A percentile compares a stretch with the other conserved stretches of the same genome.
phyloP scores from a whole-genome alignment of 2,888 invertebrate genomes.

The Dyspetes luteomarginatus region DNA sequence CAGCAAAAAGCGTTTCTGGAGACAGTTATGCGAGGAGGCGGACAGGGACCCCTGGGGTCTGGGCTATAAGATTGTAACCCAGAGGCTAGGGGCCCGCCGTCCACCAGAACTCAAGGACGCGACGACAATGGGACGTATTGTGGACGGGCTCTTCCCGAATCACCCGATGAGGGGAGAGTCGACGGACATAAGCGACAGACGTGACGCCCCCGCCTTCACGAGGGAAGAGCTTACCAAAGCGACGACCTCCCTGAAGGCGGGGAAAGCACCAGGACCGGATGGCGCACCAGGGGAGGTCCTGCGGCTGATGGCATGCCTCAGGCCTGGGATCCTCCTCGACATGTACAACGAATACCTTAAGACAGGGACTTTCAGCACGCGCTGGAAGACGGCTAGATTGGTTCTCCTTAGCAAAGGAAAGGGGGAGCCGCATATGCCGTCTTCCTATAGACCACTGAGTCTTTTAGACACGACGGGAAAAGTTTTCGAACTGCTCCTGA shows the following conservation, averaged over 20 bases:
- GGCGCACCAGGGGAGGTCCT: conserved; percentile 47
- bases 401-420: conserved; percentile 51
- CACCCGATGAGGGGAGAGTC: conserved; percentile 26
- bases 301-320: conserved; percentile 35
- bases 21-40: conserved; percentile 15
- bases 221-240: conserved; percentile 40
- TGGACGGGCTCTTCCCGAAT: conserved; percentile 50
- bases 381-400: conserved; percentile 28
- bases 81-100: conserved; percentile 21
- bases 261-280: conserved; percentile 22
- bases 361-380: conserved; percentile 41
- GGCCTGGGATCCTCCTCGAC: conserved; percentile 46
- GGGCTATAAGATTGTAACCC: conserved; percentile 57
- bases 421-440: conserved; percentile 54
- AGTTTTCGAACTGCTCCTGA: too few relatives aligned
- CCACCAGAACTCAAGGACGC: conserved; percentile 27
- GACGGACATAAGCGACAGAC: not conserved
- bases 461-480: too few relatives aligned
- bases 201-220: conserved; percentile 28
- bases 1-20: conserved; percentile 18
- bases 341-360: conserved; percentile 42
- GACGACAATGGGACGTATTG: conserved; percentile 8
- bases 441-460: conserved; percentile 23
- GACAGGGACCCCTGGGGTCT: conserved; percentile 24
- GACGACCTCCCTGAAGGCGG: not conserved